phyloP scores from a whole-genome alignment of 2,888 invertebrate species.

The Sceliomorpha sp. region DNA sequence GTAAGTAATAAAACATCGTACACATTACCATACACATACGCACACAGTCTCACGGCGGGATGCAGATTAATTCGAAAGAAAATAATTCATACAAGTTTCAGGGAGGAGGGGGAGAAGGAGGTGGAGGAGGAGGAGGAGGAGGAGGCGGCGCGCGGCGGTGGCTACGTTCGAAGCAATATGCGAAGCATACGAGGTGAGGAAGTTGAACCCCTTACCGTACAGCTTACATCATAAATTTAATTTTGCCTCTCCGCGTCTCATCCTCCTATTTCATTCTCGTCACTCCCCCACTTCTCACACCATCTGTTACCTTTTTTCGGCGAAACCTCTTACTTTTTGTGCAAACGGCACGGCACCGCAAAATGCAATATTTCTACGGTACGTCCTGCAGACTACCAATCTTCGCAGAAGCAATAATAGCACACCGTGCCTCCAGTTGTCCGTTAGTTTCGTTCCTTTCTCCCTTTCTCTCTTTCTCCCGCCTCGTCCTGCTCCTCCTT shows the following conservation, averaged over 20 bases:
- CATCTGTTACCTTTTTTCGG: conserved; percentile 61
- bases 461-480: conserved; percentile 37
- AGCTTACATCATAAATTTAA: conserved; percentile 57
- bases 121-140: too few relatives aligned
- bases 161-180: conserved; percentile 35
- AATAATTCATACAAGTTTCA: too few relatives aligned
- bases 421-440: conserved; percentile 73
- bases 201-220: conserved; percentile 47
- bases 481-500: conserved; percentile 32
- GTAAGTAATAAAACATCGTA: too few relatives aligned
- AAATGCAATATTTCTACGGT: conserved; percentile 73
- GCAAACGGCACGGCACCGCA: conserved; percentile 60
- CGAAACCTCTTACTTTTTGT: conserved; percentile 60
- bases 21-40: too few relatives aligned
- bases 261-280: conserved; percentile 43
- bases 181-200: conserved; percentile 29
- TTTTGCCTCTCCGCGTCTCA: conserved; percentile 45
- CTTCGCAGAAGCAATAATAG: conserved; percentile 77
- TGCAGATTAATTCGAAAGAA: too few relatives aligned
- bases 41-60: too few relatives aligned
- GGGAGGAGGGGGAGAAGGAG: too few relatives aligned
- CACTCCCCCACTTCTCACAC: conserved; percentile 29
- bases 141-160: too few relatives aligned
- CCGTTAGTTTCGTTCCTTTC: conserved; percentile 62
- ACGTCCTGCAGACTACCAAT: conserved; percentile 73